Conservation (phyloP, 2,888 invertebrate species). For the Chironomus tentans region DNA sequence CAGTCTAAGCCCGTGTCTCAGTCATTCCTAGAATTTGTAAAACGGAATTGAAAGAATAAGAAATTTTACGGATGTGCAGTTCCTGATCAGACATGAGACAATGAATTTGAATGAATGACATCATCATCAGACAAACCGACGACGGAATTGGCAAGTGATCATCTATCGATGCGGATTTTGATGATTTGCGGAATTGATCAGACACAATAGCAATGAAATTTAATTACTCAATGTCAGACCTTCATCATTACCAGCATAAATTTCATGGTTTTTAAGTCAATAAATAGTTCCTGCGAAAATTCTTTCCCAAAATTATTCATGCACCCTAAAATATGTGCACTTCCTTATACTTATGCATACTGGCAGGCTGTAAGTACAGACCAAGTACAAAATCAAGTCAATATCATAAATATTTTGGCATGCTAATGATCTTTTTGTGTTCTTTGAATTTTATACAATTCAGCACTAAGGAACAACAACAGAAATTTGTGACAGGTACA, state of each 20-base stretch:
- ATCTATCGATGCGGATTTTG: background rate
- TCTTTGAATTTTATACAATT: background rate
- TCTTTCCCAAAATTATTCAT: too few relatives aligned
- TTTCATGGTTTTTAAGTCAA: background rate
- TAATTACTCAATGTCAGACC: conserved; percentile 3
- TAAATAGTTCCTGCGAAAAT: background rate
- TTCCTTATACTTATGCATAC: background rate
- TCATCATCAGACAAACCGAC: conserved; percentile 3
- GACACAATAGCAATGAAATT: background rate
- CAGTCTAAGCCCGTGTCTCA: background rate
- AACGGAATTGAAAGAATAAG: background rate
- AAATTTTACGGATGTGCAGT: conserved; percentile 12
- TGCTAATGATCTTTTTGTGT: background rate
- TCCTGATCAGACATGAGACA: background rate
- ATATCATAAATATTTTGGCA: background rate
- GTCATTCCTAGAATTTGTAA: background rate
- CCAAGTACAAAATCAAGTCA: background rate
- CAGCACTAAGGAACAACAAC: background rate
- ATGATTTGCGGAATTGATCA: conserved; percentile 7
- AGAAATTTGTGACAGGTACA: background rate
- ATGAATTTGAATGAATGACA: background rate
- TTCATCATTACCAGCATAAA: background rate
- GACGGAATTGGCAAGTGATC: background rate
- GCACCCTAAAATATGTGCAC: too few relatives aligned
- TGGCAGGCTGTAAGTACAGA: background rate